Base-by-base conservation (phyloP, 2,797 vertebrate species). In the Thalassophryne amazonica region DNA sequence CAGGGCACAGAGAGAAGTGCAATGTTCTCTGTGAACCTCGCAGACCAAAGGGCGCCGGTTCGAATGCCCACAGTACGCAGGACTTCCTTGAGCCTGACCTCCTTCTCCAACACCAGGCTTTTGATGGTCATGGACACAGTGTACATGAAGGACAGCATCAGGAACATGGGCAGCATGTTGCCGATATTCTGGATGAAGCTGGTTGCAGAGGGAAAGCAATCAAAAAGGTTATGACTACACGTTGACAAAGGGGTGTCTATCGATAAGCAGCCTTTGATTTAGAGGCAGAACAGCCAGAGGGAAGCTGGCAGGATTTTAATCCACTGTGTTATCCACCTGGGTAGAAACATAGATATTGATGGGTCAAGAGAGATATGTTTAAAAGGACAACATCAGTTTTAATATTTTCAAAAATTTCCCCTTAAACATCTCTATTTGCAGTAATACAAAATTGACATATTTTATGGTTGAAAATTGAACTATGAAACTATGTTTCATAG, bases 101-200 rank as follows among this genome's bases (percentile, higher is more conserved):
- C 87, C 72, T 91, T 87, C 65, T 85, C 84, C 76, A 69, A 46
- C 10, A 88, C 83, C 38, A 93, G 25, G 30, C 22, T 57, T 79
- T 92, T 92, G 83, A 92, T 90, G 82, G 1, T 83, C 78, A 76
- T 32, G 22, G 63, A 83, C 52, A 79, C 78, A 0, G 80, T 74
- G 59, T 86, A 70, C 62, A 87, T 84, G 69, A 86, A 90, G 40
- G 89, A 69, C 58, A 91, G 66, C 7, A 88, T 85, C 72, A 92
- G 81, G 66, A 91, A 88, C 91, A 92, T 91, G 36, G 91, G 87
- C 11, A 93, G 66, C 33, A 89, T 81, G 60, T 10, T 22, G 29
- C 74, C 81, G 6, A 92, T 76, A 30, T 72, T 81, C 9, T 54
- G 41, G 39, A 85, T 52, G 63, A 92, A 91, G 70, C 91, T 92